Evolutionary conservation across 2,888 invertebrate species (phyloP).

Genomic region (Apoderus coryli): DNA sequence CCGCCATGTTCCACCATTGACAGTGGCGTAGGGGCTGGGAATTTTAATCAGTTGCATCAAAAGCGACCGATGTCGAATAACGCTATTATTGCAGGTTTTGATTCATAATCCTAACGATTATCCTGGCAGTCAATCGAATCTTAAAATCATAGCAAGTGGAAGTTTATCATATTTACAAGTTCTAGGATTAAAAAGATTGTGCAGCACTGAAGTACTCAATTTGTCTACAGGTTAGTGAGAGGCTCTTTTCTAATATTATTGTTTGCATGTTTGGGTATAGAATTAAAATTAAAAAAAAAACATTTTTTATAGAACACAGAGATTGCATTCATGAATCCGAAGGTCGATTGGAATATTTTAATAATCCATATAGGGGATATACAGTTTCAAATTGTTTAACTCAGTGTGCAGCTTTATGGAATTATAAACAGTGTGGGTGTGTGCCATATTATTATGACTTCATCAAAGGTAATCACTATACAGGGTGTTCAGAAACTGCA

Average conservation of each 20-base stretch:
- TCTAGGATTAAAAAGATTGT: slow-evolving; percentile 19
- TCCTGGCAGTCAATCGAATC: slow-evolving; percentile 19
- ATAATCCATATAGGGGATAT: too few relatives aligned
- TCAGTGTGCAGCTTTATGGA: slow-evolving; percentile 21
- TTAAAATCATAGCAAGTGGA: slow-evolving; percentile 18
- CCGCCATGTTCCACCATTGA: too few relatives aligned
- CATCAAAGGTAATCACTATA: too few relatives aligned
- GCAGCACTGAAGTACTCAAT: slow-evolving; percentile 18
- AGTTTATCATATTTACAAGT: slow-evolving; percentile 19
- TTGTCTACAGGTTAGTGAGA: too few relatives aligned
- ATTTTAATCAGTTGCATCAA: too few relatives aligned
- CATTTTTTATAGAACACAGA: slow-evolving; percentile 21
- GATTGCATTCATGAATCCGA: slow-evolving; percentile 22
- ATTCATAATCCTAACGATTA: slow-evolving; percentile 24
- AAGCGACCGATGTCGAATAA: neutral
- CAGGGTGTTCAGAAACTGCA: too few relatives aligned
- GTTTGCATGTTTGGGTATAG: too few relatives aligned
- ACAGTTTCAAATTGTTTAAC: slow-evolving; percentile 25
- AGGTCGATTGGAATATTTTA: slow-evolving; percentile 19
- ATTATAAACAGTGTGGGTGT: slow-evolving; percentile 24
- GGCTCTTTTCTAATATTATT: too few relatives aligned
- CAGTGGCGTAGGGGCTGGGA: too few relatives aligned
- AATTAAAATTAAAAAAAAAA: slow-evolving; percentile 9
- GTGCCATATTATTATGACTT: slow-evolving; percentile 25
- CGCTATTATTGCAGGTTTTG: slow-evolving; percentile 19